Evolutionary conservation across 2,888 invertebrate genomes (phyloP).

Genomic region (Phengaris arion): DNA sequence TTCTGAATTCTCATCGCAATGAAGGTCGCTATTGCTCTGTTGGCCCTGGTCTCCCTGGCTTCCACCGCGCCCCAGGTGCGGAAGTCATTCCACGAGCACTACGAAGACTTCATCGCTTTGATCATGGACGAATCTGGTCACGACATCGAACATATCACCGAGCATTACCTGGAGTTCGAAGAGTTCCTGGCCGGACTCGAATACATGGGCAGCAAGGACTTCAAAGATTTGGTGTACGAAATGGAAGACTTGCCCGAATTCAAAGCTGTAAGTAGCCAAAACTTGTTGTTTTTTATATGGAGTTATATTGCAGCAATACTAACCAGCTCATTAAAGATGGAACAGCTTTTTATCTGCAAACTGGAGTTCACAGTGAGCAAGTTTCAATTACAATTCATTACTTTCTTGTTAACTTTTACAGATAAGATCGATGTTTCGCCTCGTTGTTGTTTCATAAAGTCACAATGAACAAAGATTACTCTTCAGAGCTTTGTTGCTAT

Average conservation of each 20-base stretch:
- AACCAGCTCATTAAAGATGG: not conserved
- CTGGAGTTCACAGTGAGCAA: not conserved
- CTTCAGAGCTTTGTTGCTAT: slow-evolving; percentile 16
- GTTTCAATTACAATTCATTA: slow-evolving; percentile 19
- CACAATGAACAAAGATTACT: slow-evolving; percentile 13
- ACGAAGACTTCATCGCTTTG: slow-evolving; percentile 40
- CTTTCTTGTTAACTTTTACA: slow-evolving; percentile 13
- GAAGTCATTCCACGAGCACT: slow-evolving; percentile 43
- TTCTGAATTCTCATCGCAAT: slow-evolving; percentile 27
- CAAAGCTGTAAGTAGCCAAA: slow-evolving; percentile 39
- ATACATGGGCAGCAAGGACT: slow-evolving; percentile 38
- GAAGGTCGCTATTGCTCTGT: slow-evolving; percentile 36
- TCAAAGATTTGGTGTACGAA: slow-evolving; percentile 41
- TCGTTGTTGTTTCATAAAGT: slow-evolving; percentile 28
- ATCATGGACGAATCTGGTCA: slow-evolving; percentile 37
- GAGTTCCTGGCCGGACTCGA: slow-evolving; percentile 39
- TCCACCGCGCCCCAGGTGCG: slow-evolving; percentile 39
- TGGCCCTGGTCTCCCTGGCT: slow-evolving; percentile 36
- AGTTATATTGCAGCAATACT: not conserved
- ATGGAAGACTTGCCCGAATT: slow-evolving; percentile 45
- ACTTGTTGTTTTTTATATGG: not conserved
- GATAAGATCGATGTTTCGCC: slow-evolving; percentile 1
- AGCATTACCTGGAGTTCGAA: slow-evolving; percentile 40
- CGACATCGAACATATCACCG: slow-evolving; percentile 35
- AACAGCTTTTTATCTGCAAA: slow-evolving; percentile 15